phyloP scores from a whole-genome alignment of 2,113 vertebrate species.

The Mesocricetus auratus region DNA sequence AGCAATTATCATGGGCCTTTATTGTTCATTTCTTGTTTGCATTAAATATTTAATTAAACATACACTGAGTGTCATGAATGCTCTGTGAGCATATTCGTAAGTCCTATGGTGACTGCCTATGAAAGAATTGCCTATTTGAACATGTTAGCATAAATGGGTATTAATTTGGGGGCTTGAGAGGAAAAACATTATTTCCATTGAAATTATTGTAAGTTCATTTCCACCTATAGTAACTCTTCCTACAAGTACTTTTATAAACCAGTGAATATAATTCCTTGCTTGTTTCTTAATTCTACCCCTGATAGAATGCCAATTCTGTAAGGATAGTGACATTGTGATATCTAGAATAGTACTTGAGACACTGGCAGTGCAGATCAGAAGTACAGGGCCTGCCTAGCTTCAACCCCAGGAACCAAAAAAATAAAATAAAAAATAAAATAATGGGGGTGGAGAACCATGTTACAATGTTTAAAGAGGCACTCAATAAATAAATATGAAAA shows the following conservation, averaged over 20 bases:
- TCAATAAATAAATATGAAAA: slow-evolving; percentile 17
- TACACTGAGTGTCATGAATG: not conserved
- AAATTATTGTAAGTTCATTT: slow-evolving; percentile 23
- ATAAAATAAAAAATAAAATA: too few species aligned
- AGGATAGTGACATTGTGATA: not conserved
- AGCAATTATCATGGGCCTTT: not conserved
- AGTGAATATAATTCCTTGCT: not conserved
- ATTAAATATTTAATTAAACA: not conserved
- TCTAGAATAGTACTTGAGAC: not conserved
- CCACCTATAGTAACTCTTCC: not conserved
- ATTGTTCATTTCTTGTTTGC: not conserved
- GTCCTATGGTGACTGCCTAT: not conserved
- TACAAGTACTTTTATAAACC: not conserved
- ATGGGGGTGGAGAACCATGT: not conserved
- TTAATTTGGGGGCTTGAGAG: not conserved
- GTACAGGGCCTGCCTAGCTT: not conserved
- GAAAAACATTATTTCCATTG: not conserved
- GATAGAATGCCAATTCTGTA: not conserved
- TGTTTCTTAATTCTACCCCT: not conserved
- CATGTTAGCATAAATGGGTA: not conserved
- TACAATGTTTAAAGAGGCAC: not conserved
- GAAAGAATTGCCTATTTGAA: not conserved
- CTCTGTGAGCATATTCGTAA: not conserved
- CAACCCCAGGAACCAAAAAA: not conserved
- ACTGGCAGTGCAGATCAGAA: not conserved